Evolutionary conservation across 2,797 vertebrate species (phyloP).

Genomic region (Thamnophis elegans): DNA sequence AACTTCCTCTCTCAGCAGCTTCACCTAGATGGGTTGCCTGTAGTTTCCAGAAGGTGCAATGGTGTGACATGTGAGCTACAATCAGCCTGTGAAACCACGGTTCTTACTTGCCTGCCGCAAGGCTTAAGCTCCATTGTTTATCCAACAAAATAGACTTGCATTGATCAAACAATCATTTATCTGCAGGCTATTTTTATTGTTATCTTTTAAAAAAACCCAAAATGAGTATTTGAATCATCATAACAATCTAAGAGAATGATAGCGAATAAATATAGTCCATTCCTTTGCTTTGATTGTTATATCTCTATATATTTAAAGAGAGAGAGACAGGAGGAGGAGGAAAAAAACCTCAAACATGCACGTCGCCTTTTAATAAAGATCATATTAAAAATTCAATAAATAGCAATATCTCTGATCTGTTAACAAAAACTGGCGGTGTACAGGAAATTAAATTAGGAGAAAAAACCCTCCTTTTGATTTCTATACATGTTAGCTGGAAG

Average conservation of each 20-base stretch:
- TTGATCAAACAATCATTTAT: conserved; percentile 39
- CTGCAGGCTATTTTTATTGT: conserved; percentile 22
- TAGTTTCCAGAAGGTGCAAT: background rate
- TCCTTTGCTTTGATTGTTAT: conserved; percentile 76
- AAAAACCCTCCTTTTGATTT: conserved; percentile 78
- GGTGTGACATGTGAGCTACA: background rate
- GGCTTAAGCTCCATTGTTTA: conserved; percentile 44
- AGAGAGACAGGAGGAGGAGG: background rate
- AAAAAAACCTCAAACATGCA: conserved; percentile 71
- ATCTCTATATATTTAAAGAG: conserved; percentile 65
- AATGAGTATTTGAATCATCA: conserved; percentile 47
- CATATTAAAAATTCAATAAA: conserved; percentile 87
- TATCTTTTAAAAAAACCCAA: conserved; percentile 47
- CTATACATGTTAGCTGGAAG: conserved; percentile 79
- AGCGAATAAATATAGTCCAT: conserved; percentile 69
- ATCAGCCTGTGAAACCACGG: background rate
- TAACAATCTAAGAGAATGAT: conserved; percentile 60
- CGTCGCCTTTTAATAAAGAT: conserved; percentile 82
- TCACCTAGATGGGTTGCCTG: background rate
- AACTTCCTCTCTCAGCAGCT: background rate
- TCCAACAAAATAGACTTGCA: conserved; percentile 38
- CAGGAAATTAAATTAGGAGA: conserved; percentile 79
- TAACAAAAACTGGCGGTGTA: conserved; percentile 82
- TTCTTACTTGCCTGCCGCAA: background rate
- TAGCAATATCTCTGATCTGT: conserved; percentile 84